Evolutionary conservation across 2,888 invertebrate genomes (phyloP), one percentile per base, ranked within the genome.

Genomic region (Meghimatium bilineatum): DNA sequence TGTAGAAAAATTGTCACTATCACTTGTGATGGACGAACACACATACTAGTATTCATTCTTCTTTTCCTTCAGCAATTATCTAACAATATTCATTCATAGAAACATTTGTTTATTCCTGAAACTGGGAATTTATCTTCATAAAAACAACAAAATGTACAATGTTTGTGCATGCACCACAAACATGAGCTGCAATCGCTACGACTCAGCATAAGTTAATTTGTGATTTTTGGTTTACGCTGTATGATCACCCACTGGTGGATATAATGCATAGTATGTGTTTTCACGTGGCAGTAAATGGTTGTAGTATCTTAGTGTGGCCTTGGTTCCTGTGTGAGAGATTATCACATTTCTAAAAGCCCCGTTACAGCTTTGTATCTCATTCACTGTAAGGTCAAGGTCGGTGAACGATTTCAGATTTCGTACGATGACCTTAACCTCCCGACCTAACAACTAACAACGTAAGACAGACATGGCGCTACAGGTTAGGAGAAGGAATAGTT

Each of bases 401-500:
- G 81, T 71, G 80, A 84, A 76, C 67, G 80, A 75, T 69, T 76
- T 82, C 20, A 69, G 34, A 38, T 32, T 5, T 32, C 5, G 52
- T 34, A 49, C 67, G 17, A 82, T 85, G 83, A 86, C 86, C 86
- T 87, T 86, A 85, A 86, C 86, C 81, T 80, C 60, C n/a, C 81
- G 80, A 82, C 85, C 79, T 75, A 63, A 81, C 56, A 63, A 81
- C 56, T 72, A 74, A 72, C 56, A 29, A 66, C 36, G 32, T n/a
- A n/a, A n/a, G 36, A n/a, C 69, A 83, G 86, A 83, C 76, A 90
- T 89, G 90, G 86, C 90, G 85, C 85, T 90, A 44, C 83, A 74
- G 86, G 52, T 52, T 1, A 86, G 86, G 78, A 87, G 91, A 82
- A 87, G 91, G 85, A 89, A 89, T 83, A 91, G 91, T 83, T 91